Base-by-base conservation (phyloP, 2,113 vertebrate genomes). In the Scartelaos histophorus region DNA sequence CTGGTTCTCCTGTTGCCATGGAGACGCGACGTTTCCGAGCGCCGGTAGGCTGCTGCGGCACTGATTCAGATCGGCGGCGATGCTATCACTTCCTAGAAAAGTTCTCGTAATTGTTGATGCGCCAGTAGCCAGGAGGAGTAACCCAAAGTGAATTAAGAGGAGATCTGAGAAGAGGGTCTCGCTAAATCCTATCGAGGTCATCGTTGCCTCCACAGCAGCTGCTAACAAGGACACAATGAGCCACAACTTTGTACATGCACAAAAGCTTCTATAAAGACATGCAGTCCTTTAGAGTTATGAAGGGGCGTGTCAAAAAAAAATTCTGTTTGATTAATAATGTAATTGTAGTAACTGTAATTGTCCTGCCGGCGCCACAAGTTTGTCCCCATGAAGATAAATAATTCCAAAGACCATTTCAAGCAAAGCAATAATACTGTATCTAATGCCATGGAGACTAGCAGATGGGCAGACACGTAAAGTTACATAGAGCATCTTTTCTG, bases 1-100 rank as follows among this genome's bases (percentile, higher is more conserved):
- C 13, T 0, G n/a, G 47, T 64, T 80, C 75, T 45, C 66, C 74
- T 83, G 87, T 89, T 87, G 75, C 82, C 80, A 86, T 75, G 67
- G 83, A 69, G 79, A 89, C 12, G 1, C 56, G 13, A 5, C 16
- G 38, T 45, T n/a, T 9, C 69, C 81, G 71, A 51, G 70, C 3
- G 43, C 57, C 12, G 7, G 16, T 49, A 71, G 65, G 60, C 76
- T 43, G 62, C 5, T 25, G 56, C 56, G 13, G 56, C 61, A 21
- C 17, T 56, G 78, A 78, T 81, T 75, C 70, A 67, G 69, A 79
- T 73, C 81, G 81, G 58, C 13, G 67, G 46, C 0, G 72, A 74
- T 62, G 66, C 72, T 71, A 79, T 84, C 79, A 67, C 64, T 84
- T 81, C 82, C 45, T 51, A 21, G 74, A 77, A 76, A 79, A 74